Percentiles rank a stretch among this genome's conserved stretches.
phyloP scores from a whole-genome alignment of 2,888 invertebrate species.

The Drosophila merina region DNA sequence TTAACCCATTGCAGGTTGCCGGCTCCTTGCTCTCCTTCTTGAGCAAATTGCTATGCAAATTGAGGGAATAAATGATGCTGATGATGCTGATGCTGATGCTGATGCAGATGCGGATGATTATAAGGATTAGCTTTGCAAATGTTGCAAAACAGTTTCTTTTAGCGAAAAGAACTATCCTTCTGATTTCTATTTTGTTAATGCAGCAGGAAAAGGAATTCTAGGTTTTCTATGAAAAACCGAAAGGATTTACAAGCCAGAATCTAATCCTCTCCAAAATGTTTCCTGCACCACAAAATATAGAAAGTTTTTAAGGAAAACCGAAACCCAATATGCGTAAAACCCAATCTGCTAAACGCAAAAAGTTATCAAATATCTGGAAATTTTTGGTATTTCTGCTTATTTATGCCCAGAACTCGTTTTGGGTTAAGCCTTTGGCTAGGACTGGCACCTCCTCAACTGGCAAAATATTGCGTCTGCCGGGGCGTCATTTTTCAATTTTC shows the following conservation, averaged over 20 bases:
- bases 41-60: conserved; percentile 42
- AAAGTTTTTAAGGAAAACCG: no score
- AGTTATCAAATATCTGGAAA: conserved; percentile 34
- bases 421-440: conserved; percentile 15
- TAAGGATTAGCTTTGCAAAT: conserved; percentile 41
- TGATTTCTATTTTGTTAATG: neutral
- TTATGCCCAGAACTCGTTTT: conserved; percentile 16
- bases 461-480: conserved; percentile 36
- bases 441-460: conserved; percentile 11
- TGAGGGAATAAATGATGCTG: conserved; percentile 40
- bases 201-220: neutral
- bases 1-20: conserved; percentile 35
- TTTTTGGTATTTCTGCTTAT: conserved; percentile 18
- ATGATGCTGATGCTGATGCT: conserved; percentile 9
- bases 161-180: conserved; percentile 1
- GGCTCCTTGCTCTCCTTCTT: conserved; percentile 4
- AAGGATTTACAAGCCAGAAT: no score
- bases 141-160: conserved; percentile 21
- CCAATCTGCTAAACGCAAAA: conserved; percentile 4
- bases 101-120: conserved; percentile 32
- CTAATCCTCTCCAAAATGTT: conserved; percentile 18
- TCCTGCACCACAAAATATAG: no score
- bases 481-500: conserved; percentile 57
- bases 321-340: neutral
- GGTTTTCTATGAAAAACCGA: no score